Percentiles rank a stretch among this genome's conserved stretches.
Evolutionary conservation across 2,113 vertebrate species (phyloP).

Genomic region (Hippocampus mohnikei): DNA sequence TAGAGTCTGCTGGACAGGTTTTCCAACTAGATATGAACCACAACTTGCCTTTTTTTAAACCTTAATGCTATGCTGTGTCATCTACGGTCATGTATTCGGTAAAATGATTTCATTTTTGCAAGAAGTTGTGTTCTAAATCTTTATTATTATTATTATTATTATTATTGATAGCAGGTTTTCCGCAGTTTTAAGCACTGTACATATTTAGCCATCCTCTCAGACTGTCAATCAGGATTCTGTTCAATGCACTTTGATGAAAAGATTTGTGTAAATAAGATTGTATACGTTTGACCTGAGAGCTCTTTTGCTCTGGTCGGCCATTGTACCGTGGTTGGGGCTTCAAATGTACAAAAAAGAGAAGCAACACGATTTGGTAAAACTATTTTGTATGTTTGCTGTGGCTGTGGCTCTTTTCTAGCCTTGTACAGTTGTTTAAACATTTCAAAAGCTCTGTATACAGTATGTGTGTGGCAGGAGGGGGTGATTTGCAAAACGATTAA

Average conservation of each 20-base stretch:
- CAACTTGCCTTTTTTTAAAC: slow-evolving; percentile 10
- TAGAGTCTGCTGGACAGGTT: slow-evolving; percentile 20
- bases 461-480: slow-evolving; percentile 38
- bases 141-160: slow-evolving; percentile 14
- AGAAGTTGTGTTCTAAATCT: slow-evolving; percentile 71
- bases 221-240: slow-evolving; percentile 85
- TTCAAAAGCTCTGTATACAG: slow-evolving; percentile 55
- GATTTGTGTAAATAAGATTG: slow-evolving; percentile 87
- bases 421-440: slow-evolving; percentile 47
- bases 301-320: slow-evolving; percentile 86
- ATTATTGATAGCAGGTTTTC: slow-evolving; percentile 45
- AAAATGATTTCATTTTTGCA: slow-evolving; percentile 6
- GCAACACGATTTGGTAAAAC: slow-evolving; percentile 70
- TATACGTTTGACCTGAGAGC: slow-evolving; percentile 77
- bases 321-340: slow-evolving; percentile 72
- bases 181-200: slow-evolving; percentile 88
- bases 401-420: slow-evolving; percentile 78
- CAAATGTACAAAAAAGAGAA: slow-evolving; percentile 67
- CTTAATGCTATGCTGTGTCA: slow-evolving; percentile 28
- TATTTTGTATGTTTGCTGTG: slow-evolving; percentile 80
- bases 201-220: slow-evolving; percentile 59
- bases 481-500: slow-evolving; percentile 61
- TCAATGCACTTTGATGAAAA: slow-evolving; percentile 94
- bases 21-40: slow-evolving; percentile 10
- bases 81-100: slow-evolving; percentile 59